Evolutionary conservation across 1,140 invertebrate species (phyloP), one percentile per base, ranked within the genome.

Genomic region (Odontomachus brunneus): DNA sequence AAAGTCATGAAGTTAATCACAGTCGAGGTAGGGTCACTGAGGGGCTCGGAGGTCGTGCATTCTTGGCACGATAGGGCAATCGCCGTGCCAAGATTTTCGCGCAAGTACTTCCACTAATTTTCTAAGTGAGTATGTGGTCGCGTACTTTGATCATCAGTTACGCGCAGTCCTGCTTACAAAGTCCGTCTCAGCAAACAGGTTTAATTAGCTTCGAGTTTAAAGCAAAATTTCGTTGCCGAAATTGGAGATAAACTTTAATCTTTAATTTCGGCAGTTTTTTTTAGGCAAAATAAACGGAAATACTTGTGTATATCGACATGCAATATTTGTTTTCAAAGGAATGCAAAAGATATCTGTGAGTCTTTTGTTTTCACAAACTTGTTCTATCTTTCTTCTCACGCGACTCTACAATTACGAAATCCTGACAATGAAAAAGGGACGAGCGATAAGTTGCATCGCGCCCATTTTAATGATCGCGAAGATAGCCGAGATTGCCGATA

Each of bases 61-160:
- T 88, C 80, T 89, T 90, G 89, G 89, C 89, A 85, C 83, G 69
- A 17, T 48, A 51, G 22, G 14, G 12, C 65, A 19, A 51, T 74
- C 49, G n/a, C 1, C 51, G 51, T 38, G 66, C 69, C 65, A 66
- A 80, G 71, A 60, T 14, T 83, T 86, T 87, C 57, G 59, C 57
- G 49, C 5, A 65, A 65, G 44, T 51, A 24, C 24, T 63, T 55
- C 48, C n/a, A 51, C 14, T 44, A 26, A 57, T 74, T 51, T 49
- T 53, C 19, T 44, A 12, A 14, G 57, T 49, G 49, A 44, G 49
- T n/a, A 74, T 82, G 59, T 15, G 49, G 51, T 66, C 48, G 74
- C 15, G 49, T 59, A 53, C 33, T 51, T 55, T 51, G 57, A n/a
- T 65, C 38, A 26, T 17, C 65, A 65, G 44, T 17, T 19, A 33